phyloP scores from a whole-genome alignment of 2,888 invertebrate genomes.

The Ophion obscuratus region DNA sequence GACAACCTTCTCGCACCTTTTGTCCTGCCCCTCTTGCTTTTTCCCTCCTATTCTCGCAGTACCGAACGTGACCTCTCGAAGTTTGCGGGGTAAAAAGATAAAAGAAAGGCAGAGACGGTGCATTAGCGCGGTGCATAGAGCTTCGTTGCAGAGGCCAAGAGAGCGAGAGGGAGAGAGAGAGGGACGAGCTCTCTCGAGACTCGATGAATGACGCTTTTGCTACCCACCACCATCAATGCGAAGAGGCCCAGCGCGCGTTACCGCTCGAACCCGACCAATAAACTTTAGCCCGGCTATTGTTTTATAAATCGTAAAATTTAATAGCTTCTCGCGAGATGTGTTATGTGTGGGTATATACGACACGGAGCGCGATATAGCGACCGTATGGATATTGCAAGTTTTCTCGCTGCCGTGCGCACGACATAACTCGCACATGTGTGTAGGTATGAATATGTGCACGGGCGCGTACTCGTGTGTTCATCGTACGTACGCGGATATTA shows the following conservation, averaged over 20 bases:
- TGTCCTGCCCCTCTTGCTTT: constrained; percentile 35
- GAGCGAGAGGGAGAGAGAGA: constrained; percentile 1
- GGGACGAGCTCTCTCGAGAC: constrained; percentile 40
- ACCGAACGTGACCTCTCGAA: constrained; percentile 64
- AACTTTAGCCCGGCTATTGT: constrained; percentile 73
- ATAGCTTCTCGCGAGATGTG: constrained; percentile 71
- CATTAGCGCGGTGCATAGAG: constrained; percentile 51
- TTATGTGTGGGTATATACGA: constrained; percentile 53
- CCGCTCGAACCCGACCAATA: constrained; percentile 67
- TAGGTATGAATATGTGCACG: background rate
- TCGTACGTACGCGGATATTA: constrained; percentile 52
- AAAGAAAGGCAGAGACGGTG: constrained; percentile 31
- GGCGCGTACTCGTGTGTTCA: constrained; percentile 16
- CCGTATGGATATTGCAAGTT: constrained; percentile 53
- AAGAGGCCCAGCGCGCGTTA: constrained; percentile 25
- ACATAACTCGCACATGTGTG: background rate
- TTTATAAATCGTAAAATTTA: constrained; percentile 75
- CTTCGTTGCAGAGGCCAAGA: constrained; percentile 35
- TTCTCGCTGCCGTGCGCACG: constrained; percentile 32
- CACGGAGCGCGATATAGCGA: constrained; percentile 32
- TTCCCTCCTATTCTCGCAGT: constrained; percentile 58
- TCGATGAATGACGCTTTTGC: constrained; percentile 62
- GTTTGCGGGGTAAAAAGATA: constrained; percentile 48
- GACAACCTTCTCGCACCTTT: constrained; percentile 61
- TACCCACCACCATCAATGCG: constrained; percentile 51